Conservation (phyloP, 2,888 invertebrate genomes). For the Hetaerina titia region DNA sequence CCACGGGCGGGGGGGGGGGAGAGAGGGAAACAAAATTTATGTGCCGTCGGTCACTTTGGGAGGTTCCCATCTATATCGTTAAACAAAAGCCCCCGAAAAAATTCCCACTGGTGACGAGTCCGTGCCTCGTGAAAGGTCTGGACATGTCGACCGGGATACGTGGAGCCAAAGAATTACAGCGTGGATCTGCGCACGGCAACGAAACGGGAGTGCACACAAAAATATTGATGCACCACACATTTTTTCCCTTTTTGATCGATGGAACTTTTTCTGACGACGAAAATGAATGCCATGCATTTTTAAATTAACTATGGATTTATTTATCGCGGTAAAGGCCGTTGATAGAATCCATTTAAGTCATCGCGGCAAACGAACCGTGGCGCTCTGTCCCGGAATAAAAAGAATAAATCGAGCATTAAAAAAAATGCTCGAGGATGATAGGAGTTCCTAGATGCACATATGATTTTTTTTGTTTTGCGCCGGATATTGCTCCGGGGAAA, state of each 20-base stretch:
- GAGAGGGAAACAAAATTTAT: neutral
- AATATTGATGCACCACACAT: slow-evolving; percentile 51
- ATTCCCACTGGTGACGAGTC: slow-evolving; percentile 27
- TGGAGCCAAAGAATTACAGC: slow-evolving; percentile 8
- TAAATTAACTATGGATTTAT: slow-evolving; percentile 58
- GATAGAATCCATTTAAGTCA: slow-evolving; percentile 65
- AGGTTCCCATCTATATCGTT: slow-evolving; percentile 27
- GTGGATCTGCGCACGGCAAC: neutral
- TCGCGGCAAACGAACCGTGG: slow-evolving; percentile 19
- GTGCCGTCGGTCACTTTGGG: slow-evolving; percentile 35
- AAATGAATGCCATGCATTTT: slow-evolving; percentile 65
- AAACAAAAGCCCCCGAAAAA: slow-evolving; percentile 15
- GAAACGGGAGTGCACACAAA: slow-evolving; percentile 52
- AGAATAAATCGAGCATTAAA: neutral
- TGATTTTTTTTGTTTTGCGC: neutral
- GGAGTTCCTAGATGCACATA: neutral
- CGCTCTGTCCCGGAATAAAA: slow-evolving; percentile 4
- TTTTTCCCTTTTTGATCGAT: slow-evolving; percentile 61
- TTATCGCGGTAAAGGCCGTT: slow-evolving; percentile 55
- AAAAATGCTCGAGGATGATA: neutral
- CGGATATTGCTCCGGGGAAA: slow-evolving; percentile 8
- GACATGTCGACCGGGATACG: slow-evolving; percentile 11
- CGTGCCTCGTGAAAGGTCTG: neutral
- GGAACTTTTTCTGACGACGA: slow-evolving; percentile 57
- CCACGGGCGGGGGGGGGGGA: neutral